phyloP scores from a whole-genome alignment of 2,888 invertebrate genomes.

The Gandaritis pyraliata region DNA sequence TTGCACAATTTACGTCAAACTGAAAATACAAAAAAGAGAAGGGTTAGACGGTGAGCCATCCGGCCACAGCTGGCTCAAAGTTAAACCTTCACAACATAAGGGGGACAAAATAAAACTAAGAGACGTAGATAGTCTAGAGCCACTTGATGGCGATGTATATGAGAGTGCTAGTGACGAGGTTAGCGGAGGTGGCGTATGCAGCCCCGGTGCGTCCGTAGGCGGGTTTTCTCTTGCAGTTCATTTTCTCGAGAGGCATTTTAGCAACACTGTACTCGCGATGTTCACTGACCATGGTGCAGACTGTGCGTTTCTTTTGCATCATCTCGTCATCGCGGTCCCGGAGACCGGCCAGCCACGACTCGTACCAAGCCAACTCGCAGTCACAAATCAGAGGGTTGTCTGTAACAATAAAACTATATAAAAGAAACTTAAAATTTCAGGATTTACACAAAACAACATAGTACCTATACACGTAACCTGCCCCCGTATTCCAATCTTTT shows the following conservation, averaged over 20 bases:
- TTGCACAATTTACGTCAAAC: constrained; percentile 75
- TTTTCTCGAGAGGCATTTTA: constrained; percentile 91
- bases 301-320: constrained; percentile 93
- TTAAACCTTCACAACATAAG: constrained; percentile 61
- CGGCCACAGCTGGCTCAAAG: constrained; percentile 79
- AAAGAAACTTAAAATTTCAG: neutral
- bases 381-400: constrained; percentile 95
- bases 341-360: constrained; percentile 90
- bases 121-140: constrained; percentile 59
- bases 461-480: too few species aligned
- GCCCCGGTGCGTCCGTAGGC: constrained; percentile 68
- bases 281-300: constrained; percentile 92
- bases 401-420: constrained; percentile 60
- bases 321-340: constrained; percentile 93
- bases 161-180: constrained; percentile 58
- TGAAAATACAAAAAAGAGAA: constrained; percentile 57
- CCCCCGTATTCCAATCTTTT: too few species aligned
- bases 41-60: constrained; percentile 63
- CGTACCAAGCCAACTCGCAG: constrained; percentile 95
- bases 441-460: too few species aligned
- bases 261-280: constrained; percentile 93
- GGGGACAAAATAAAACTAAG: constrained; percentile 52
- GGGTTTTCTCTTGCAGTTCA: constrained; percentile 91
- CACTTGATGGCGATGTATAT: constrained; percentile 61
- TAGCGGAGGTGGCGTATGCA: constrained; percentile 52